Evolutionary conservation across 2,888 invertebrate genomes (phyloP).

Genomic region (Idaea aversata): DNA sequence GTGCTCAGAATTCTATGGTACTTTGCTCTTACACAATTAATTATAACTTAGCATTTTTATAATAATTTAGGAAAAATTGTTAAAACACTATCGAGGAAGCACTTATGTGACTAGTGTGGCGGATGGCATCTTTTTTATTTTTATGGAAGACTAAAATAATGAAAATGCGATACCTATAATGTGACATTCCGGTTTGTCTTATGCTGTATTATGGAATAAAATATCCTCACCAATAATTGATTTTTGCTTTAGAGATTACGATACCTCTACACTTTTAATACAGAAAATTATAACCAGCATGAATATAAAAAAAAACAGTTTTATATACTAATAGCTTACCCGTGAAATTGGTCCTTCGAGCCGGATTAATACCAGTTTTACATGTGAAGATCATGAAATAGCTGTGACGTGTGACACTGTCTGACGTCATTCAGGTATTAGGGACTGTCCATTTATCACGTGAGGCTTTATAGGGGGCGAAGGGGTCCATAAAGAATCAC

Average conservation of each 20-base stretch:
- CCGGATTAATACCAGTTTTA: too few relatives aligned
- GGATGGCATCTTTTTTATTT: constrained; percentile 72
- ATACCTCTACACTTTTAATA: neutral
- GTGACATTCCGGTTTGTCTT: constrained; percentile 81
- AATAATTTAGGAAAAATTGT: constrained; percentile 78
- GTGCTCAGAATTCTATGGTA: constrained; percentile 71
- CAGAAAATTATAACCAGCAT: neutral
- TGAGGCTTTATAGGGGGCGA: too few relatives aligned
- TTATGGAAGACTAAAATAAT: constrained; percentile 70
- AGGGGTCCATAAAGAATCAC: too few relatives aligned
- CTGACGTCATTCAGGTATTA: too few relatives aligned
- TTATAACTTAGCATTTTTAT: constrained; percentile 80
- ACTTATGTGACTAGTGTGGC: constrained; percentile 68
- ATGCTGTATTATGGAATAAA: constrained; percentile 81
- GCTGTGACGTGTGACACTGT: too few relatives aligned
- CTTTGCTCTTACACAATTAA: constrained; percentile 77
- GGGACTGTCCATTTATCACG: too few relatives aligned
- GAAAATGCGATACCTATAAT: constrained; percentile 59
- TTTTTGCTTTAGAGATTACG: constrained; percentile 45
- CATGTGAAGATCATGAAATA: too few relatives aligned
- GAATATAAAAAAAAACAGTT: neutral
- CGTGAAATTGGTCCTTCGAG: neutral
- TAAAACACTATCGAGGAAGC: constrained; percentile 63
- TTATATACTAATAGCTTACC: neutral
- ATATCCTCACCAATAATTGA: constrained; percentile 76